Evolutionary conservation across 2,888 invertebrate species (phyloP).

Genomic region (Nymphalis c-album): DNA sequence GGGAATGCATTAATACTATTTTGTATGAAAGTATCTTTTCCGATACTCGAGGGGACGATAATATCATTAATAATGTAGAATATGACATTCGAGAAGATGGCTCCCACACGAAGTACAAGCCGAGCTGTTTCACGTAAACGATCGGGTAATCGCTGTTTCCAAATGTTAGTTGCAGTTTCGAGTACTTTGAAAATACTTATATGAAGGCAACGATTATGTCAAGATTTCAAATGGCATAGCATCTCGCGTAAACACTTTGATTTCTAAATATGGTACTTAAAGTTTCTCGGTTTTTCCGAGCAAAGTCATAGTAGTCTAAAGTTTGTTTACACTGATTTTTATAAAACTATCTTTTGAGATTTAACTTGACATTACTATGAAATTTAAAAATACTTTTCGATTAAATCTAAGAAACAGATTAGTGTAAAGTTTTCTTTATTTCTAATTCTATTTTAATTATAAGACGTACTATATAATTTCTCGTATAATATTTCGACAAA

Average conservation of each 20-base stretch:
- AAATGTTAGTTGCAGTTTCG: constrained; percentile 25
- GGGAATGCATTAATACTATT: constrained; percentile 23
- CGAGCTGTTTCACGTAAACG: constrained; percentile 19
- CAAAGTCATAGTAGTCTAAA: background rate
- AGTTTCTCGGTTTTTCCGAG: background rate
- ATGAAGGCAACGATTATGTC: constrained; percentile 4
- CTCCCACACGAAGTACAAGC: constrained; percentile 14
- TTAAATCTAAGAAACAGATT: too few relatives aligned
- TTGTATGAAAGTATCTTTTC: constrained; percentile 17
- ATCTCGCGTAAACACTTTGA: background rate
- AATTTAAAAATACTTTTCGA: too few relatives aligned
- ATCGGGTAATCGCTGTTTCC: constrained; percentile 20
- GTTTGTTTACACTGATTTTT: background rate
- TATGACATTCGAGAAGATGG: constrained; percentile 29
- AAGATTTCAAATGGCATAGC: background rate
- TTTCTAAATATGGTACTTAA: background rate
- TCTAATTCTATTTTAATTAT: too few relatives aligned
- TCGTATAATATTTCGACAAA: too few relatives aligned
- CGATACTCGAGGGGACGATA: constrained; percentile 23
- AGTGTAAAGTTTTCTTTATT: too few relatives aligned
- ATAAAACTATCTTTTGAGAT: background rate
- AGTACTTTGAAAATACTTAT: constrained; percentile 18
- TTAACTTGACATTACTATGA: too few relatives aligned
- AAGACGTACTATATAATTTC: too few relatives aligned
- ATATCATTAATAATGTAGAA: constrained; percentile 28